Evolutionary conservation across 2,113 vertebrate species (phyloP).

Genomic region (Stigmatopora argus): DNA sequence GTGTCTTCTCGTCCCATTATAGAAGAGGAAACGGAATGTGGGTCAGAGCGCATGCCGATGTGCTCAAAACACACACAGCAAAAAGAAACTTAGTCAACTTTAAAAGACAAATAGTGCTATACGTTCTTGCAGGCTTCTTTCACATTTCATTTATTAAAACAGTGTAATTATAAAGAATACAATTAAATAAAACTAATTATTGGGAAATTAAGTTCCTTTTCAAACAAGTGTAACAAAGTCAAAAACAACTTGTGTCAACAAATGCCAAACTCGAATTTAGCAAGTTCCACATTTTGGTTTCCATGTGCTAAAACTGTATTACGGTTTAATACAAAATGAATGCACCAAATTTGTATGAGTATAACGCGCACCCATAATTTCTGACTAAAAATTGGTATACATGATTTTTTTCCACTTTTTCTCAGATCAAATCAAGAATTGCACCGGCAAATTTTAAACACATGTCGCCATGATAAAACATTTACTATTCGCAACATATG

Average conservation of each 20-base stretch:
- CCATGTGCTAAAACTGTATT: too few relatives aligned
- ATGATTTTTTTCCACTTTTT: too few relatives aligned
- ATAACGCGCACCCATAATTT: too few relatives aligned
- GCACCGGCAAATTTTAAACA: too few relatives aligned
- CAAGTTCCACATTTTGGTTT: too few relatives aligned
- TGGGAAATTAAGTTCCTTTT: not conserved
- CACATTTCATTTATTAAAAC: not conserved
- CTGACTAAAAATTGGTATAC: too few relatives aligned
- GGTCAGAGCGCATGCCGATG: conserved; percentile 53
- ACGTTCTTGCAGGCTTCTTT: not conserved
- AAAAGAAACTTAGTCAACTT: conserved; percentile 2
- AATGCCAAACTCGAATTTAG: too few relatives aligned
- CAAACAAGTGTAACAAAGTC: not conserved
- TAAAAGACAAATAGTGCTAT: not conserved
- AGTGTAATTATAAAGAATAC: not conserved
- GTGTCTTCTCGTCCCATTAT: conserved; percentile 37
- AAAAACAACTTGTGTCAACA: not conserved
- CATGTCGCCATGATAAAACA: too few relatives aligned
- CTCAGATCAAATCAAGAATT: too few relatives aligned
- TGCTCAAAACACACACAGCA: conserved; percentile 5
- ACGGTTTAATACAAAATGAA: too few relatives aligned
- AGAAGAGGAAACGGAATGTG: conserved; percentile 65
- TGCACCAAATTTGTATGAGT: too few relatives aligned
- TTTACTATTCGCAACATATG: too few relatives aligned
- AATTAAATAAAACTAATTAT: not conserved